A percentile compares a stretch with the other conserved stretches of the same genome.
Evolutionary conservation across 1,140 invertebrate species (phyloP).

Genomic region (Brachionus calyciflorus): DNA sequence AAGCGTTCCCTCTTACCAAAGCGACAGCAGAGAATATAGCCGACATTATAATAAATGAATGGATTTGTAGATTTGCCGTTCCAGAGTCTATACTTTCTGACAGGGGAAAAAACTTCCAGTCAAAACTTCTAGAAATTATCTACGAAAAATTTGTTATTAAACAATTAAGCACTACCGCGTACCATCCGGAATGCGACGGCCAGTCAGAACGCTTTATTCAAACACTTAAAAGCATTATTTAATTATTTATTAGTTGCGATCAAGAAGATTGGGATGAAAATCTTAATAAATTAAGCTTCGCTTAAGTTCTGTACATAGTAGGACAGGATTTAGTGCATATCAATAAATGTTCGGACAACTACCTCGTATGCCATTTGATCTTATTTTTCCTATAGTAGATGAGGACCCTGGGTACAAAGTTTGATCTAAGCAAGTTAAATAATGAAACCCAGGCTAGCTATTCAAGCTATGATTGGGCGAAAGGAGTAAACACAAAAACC

Average conservation of each 20-base stretch:
- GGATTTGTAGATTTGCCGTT: too few relatives aligned
- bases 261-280: background rate
- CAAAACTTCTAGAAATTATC: constrained; percentile 20
- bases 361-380: too few relatives aligned
- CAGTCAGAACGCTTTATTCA: constrained; percentile 52
- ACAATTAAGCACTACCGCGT: constrained; percentile 50
- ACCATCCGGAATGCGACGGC: constrained; percentile 54
- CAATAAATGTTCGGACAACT: background rate
- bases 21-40: too few relatives aligned
- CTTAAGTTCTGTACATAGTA: background rate
- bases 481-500: too few relatives aligned
- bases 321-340: background rate
- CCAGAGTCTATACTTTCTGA: too few relatives aligned
- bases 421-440: too few relatives aligned
- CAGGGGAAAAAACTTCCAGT: background rate
- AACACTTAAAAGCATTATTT: constrained; percentile 46
- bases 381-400: too few relatives aligned
- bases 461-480: too few relatives aligned
- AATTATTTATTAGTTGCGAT: background rate
- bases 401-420: too few relatives aligned
- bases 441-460: too few relatives aligned
- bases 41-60: too few relatives aligned
- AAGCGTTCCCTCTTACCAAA: too few relatives aligned
- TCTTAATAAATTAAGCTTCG: background rate
- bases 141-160: constrained; percentile 8